A percentile compares a stretch with the other conserved stretches of the same genome.
Conservation (phyloP, 2,113 vertebrate genomes). For the Salvelinus fontinalis region DNA sequence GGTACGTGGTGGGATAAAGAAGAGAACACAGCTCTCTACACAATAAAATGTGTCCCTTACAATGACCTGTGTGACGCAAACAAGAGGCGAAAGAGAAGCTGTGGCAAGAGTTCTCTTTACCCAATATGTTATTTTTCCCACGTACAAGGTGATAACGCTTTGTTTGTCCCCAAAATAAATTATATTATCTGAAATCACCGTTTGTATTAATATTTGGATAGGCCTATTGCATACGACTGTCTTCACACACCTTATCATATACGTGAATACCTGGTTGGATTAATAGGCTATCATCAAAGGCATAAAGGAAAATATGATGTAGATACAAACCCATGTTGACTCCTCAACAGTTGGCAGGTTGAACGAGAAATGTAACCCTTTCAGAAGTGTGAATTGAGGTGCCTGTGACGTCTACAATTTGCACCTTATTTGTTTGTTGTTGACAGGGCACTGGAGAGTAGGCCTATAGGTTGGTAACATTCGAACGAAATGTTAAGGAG, state of each 20-base stretch:
- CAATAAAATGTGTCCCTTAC: constrained; percentile 19
- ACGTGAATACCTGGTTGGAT: neutral
- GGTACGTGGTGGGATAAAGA: constrained; percentile 2
- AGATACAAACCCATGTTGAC: no score
- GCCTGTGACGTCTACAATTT: neutral
- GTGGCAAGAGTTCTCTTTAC: neutral
- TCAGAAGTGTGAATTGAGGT: constrained; percentile 29
- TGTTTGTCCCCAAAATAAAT: constrained; percentile 1
- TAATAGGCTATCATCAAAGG: neutral
- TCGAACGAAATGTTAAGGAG: neutral
- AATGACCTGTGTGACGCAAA: constrained; percentile 32
- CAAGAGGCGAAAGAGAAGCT: constrained; percentile 24
- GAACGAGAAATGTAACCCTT: constrained; percentile 25
- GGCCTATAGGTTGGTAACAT: neutral
- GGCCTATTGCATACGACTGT: neutral
- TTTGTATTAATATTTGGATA: constrained; percentile 3
- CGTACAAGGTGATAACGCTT: constrained; percentile 23
- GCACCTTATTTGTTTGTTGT: neutral
- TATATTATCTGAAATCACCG: neutral
- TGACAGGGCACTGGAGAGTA: neutral
- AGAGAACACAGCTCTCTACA: constrained; percentile 34
- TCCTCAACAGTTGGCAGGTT: constrained; percentile 31
- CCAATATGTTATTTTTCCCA: constrained; percentile 61
- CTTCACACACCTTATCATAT: neutral
- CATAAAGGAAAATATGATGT: neutral